phyloP scores from a whole-genome alignment of 2,888 invertebrate genomes.

The Diadegma fenestrale region DNA sequence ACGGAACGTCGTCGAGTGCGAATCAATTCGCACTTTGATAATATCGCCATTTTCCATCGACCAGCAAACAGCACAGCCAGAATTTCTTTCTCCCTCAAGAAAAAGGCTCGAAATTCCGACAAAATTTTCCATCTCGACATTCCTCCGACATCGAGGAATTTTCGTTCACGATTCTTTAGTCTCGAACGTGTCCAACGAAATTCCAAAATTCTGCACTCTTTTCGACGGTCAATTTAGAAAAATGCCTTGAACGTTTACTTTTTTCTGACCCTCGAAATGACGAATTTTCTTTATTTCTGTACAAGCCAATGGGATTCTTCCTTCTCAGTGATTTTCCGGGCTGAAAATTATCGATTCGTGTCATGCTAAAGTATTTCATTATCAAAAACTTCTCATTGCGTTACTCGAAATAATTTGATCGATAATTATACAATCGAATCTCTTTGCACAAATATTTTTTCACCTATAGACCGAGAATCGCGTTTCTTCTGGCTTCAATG shows the following conservation, averaged over 20 bases:
- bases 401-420: too few species aligned
- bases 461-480: too few species aligned
- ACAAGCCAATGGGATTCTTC: too few species aligned
- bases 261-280: too few species aligned
- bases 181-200: neutral
- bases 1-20: conserved; percentile 45
- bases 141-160: neutral
- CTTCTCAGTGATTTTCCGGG: too few species aligned
- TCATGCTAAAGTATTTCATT: too few species aligned
- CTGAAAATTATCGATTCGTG: too few species aligned
- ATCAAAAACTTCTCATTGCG: too few species aligned
- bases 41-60: conserved; percentile 55
- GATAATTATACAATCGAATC: too few species aligned
- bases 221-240: neutral
- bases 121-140: neutral
- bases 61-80: neutral
- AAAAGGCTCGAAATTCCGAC: neutral
- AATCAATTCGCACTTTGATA: conserved; percentile 61
- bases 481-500: neutral
- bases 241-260: neutral
- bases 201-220: neutral
- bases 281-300: too few species aligned
- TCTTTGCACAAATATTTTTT: too few species aligned
- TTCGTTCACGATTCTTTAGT: neutral
- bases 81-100: neutral